Evolutionary conservation across 2,888 invertebrate genomes (phyloP).

Genomic region (Malthinus seriepunctatus): DNA sequence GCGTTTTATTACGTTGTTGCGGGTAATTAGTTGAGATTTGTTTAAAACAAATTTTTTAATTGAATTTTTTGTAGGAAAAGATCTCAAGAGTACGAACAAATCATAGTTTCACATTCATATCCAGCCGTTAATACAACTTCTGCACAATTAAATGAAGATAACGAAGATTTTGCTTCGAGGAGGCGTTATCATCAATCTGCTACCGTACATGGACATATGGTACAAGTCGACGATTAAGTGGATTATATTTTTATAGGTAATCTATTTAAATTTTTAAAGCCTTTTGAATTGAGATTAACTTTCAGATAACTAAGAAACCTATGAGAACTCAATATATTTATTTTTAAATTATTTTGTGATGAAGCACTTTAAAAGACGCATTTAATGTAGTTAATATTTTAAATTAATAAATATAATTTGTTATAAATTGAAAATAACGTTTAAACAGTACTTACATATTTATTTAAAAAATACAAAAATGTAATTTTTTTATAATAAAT

Average conservation of each 20-base stretch:
- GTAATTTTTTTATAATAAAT: too few relatives aligned
- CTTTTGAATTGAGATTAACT: too few relatives aligned
- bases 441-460: too few relatives aligned
- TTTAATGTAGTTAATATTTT: too few relatives aligned
- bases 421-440: too few relatives aligned
- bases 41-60: neutral
- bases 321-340: too few relatives aligned
- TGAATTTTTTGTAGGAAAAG: constrained; percentile 63
- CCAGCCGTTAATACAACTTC: constrained; percentile 79
- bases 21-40: constrained; percentile 61
- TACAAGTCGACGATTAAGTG: constrained; percentile 56
- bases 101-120: constrained; percentile 82
- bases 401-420: too few relatives aligned
- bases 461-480: too few relatives aligned
- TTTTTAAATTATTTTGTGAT: too few relatives aligned
- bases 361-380: too few relatives aligned
- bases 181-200: constrained; percentile 92
- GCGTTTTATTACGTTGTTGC: constrained; percentile 70
- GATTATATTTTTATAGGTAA: neutral
- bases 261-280: too few relatives aligned
- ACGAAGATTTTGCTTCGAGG: constrained; percentile 91
- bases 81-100: constrained; percentile 81
- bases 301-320: too few relatives aligned
- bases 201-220: constrained; percentile 74
- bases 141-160: constrained; percentile 91